These are phyloP conservation scores for Tapirus terrestris DNA, from an alignment of 2,113 vertebrate genomes.

Conservation along the genomic window DNA sequence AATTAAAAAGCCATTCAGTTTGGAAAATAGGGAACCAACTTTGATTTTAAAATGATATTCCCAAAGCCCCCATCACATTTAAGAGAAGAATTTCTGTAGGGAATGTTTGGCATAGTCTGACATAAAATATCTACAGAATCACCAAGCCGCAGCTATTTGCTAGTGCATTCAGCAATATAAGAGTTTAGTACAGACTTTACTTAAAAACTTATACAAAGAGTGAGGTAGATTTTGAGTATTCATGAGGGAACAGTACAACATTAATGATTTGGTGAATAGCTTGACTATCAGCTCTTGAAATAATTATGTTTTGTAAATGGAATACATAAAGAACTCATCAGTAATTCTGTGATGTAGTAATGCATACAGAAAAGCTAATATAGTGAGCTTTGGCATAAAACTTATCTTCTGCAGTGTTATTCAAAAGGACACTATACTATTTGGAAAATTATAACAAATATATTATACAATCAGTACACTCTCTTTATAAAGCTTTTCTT, in stretches of 20 bases:
- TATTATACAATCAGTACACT: not conserved
- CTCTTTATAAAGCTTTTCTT: not conserved
- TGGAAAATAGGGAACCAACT: slow-evolving; percentile 44
- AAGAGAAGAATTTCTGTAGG: slow-evolving; percentile 40
- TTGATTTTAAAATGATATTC: slow-evolving; percentile 65
- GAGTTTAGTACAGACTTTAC: slow-evolving; percentile 40
- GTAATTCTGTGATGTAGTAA: not conserved
- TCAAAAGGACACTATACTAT: not conserved
- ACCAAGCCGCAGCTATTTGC: not conserved
- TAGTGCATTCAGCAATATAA: not conserved
- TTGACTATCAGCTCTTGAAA: slow-evolving; percentile 74
- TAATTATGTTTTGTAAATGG: slow-evolving; percentile 76
- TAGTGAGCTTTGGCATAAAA: not conserved
- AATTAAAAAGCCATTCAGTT: slow-evolving; percentile 66
- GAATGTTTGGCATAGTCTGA: slow-evolving; percentile 26
- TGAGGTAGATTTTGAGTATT: slow-evolving; percentile 49
- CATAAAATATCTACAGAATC: slow-evolving; percentile 23
- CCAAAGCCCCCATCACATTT: slow-evolving; percentile 45
- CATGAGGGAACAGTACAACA: slow-evolving; percentile 49
- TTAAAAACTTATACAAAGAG: slow-evolving; percentile 39
- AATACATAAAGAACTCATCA: slow-evolving; percentile 61
- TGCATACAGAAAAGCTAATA: not conserved
- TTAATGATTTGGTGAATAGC: slow-evolving; percentile 74
- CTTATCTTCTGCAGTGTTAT: not conserved
- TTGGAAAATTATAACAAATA: not conserved